phyloP scores from a whole-genome alignment of 2,113 vertebrate species.

The Pimephales promelas region DNA sequence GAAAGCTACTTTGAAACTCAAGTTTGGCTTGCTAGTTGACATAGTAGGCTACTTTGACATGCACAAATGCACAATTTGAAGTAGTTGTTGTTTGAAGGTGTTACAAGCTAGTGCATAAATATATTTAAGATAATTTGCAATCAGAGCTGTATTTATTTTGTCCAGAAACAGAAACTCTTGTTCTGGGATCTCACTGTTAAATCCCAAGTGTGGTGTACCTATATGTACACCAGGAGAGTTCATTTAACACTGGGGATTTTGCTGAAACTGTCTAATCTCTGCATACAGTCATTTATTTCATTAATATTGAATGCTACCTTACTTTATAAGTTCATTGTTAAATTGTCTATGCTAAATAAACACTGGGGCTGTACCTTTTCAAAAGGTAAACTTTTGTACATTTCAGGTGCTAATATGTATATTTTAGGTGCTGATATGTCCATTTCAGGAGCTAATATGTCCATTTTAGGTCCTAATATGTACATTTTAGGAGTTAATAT shows the following conservation, averaged over 20 bases:
- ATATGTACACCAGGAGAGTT: no score
- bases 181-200: not conserved
- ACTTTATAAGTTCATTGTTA: not conserved
- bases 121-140: not conserved
- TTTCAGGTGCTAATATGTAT: no score
- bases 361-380: no score
- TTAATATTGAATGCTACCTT: not conserved
- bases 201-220: no score
- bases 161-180: not conserved
- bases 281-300: not conserved
- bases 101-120: not conserved
- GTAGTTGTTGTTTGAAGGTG: not conserved
- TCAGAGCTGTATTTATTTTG: not conserved
- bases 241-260: no score
- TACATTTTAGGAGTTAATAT: no score
- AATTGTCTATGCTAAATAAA: no score
- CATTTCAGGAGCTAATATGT: no score
- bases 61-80: not conserved
- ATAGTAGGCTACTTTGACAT: not conserved
- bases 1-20: not conserved
- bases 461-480: no score
- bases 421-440: no score
- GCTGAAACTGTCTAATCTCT: not conserved
- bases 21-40: not conserved
- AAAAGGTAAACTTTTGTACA: no score